These are phyloP conservation scores for Myiagra hebetior DNA, from an alignment of 2,113 vertebrate genomes.

Conservation along the genomic window DNA sequence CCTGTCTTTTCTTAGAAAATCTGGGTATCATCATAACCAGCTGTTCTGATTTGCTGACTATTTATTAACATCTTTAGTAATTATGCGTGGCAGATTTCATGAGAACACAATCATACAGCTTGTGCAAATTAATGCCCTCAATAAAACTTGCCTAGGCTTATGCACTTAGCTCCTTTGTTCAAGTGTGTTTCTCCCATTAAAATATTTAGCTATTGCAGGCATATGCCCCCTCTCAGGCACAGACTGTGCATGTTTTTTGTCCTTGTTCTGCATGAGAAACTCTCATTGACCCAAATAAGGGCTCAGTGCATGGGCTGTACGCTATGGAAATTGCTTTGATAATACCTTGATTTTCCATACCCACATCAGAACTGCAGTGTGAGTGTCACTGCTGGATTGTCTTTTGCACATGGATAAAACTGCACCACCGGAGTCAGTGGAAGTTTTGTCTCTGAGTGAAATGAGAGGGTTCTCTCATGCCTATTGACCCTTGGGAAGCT, in stretches of 20 bases:
- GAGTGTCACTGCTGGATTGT: not conserved
- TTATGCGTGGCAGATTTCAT: constrained; percentile 53
- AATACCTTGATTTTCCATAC: not conserved
- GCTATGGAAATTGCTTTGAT: constrained; percentile 17
- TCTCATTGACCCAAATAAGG: constrained; percentile 53
- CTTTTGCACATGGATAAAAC: not conserved
- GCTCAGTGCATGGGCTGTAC: not conserved
- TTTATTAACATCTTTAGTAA: constrained; percentile 62
- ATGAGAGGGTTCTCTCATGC: not conserved
- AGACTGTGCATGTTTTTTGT: constrained; percentile 10
- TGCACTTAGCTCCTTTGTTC: constrained; percentile 8
- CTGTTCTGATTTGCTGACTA: constrained; percentile 55
- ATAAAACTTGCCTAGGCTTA: constrained; percentile 12
- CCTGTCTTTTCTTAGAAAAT: constrained; percentile 40
- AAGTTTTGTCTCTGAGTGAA: not conserved
- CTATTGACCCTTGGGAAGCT: not conserved
- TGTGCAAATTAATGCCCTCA: constrained; percentile 50
- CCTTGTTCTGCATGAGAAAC: constrained; percentile 47
- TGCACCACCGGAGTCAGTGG: not conserved
- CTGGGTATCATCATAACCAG: constrained; percentile 62
- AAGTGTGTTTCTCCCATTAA: not conserved
- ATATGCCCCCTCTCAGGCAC: constrained; percentile 18
- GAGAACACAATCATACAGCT: constrained; percentile 52
- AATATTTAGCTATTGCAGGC: constrained; percentile 45
- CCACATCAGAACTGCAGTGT: not conserved